Conservation (phyloP, 2,888 invertebrate genomes). For the Busseola fusca region DNA sequence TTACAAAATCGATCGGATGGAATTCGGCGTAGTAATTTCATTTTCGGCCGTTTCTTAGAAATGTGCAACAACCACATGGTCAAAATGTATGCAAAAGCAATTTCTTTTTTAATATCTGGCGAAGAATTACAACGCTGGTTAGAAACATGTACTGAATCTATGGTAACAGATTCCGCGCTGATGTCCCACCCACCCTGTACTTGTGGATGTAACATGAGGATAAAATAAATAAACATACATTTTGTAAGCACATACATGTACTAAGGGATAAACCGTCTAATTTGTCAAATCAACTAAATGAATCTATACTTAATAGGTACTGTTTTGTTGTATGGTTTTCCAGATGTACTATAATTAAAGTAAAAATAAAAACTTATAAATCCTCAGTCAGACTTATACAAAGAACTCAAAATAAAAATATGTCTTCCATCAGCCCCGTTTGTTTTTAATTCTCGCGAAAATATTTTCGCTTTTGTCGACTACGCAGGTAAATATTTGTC, state of each 20-base stretch:
- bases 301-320: too few species aligned
- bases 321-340: background rate
- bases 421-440: slow-evolving; percentile 24
- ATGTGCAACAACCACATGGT: background rate
- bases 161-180: too few species aligned
- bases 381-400: background rate
- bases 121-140: too few species aligned
- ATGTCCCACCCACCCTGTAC: too few species aligned
- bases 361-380: background rate
- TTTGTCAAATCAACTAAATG: background rate
- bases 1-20: too few species aligned
- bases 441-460: slow-evolving; percentile 44
- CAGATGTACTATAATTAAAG: background rate
- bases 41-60: background rate
- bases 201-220: background rate
- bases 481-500: slow-evolving; percentile 52
- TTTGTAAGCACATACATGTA: too few species aligned
- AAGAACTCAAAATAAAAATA: slow-evolving; percentile 27
- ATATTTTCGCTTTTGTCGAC: slow-evolving; percentile 51
- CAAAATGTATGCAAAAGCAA: background rate
- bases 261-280: too few species aligned
- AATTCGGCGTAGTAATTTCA: background rate
- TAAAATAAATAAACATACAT: background rate
- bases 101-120: background rate
- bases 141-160: too few species aligned